A percentile compares a stretch with the other conserved stretches of the same genome.
phyloP scores from a whole-genome alignment of 2,888 invertebrate species.

The Uropetala carovei region DNA sequence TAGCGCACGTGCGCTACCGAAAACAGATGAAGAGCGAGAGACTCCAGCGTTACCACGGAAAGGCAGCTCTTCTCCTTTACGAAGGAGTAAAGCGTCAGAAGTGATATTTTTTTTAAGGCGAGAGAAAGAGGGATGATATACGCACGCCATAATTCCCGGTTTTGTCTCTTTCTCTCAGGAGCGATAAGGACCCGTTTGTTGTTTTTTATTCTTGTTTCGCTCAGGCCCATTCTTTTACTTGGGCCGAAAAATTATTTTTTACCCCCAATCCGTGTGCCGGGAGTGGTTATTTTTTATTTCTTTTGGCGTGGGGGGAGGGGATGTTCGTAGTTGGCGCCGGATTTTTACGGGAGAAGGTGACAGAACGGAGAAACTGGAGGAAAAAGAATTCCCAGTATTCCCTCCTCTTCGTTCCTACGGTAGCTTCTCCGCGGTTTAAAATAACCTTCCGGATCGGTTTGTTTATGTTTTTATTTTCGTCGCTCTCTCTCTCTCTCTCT shows the following conservation, averaged over 20 bases:
- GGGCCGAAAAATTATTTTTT: background rate
- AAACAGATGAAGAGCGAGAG: background rate
- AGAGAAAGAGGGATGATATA: conserved; percentile 25
- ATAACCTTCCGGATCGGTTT: background rate
- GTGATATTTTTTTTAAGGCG: conserved; percentile 23
- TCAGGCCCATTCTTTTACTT: background rate
- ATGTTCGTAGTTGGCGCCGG: too few relatives aligned
- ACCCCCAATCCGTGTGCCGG: too few relatives aligned
- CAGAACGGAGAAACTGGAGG: background rate
- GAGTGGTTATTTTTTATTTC: too few relatives aligned
- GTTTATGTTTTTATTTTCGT: conserved; percentile 32
- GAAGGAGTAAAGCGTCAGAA: background rate
- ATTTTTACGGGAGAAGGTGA: too few relatives aligned
- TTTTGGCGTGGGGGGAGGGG: too few relatives aligned
- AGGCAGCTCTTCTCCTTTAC: background rate
- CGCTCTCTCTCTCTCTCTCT: background rate
- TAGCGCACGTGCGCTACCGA: conserved; percentile 13
- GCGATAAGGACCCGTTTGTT: background rate
- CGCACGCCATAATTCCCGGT: background rate
- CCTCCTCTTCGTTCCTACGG: background rate
- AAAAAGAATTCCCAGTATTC: background rate
- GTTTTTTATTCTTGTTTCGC: background rate
- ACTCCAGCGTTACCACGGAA: background rate
- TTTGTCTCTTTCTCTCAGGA: background rate
- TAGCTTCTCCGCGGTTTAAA: background rate